Base-by-base conservation (phyloP, 2,797 vertebrate genomes). In the Rhyacichthys aspro region DNA sequence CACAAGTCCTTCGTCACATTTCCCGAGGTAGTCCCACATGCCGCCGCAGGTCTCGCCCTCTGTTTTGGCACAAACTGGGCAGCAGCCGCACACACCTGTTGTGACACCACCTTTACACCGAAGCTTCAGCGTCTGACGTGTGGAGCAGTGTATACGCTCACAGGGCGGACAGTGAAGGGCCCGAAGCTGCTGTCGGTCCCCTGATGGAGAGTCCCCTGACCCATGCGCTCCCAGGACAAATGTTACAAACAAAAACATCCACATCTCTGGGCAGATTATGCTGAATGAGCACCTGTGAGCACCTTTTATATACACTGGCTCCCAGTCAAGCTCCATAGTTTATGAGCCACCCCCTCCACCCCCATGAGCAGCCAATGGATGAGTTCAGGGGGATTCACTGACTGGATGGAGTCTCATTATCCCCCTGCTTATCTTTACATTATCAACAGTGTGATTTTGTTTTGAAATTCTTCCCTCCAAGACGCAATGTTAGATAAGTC, bases 31-130 rank as follows among this genome's bases (percentile, higher is more conserved):
- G 76, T 91, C 89, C 92, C 91, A 93, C 0, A 78, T 65, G 1
- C 91, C 92, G 6, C 91, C 92, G 3, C 91, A 93, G 76, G 48
- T 76, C 76, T 93, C 88, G 11, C 84, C 89, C 28, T 69, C 74
- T 0, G 55, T 72, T n/a, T 67, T 74, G 72, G 90, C 89, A 34
- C 91, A 92, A 0, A 76, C 78, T 0, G 89, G 88, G 71, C 92
- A 93, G 86, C 91, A 93, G 64, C 90, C 89, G 1, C 90, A 92
- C 12, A 92, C 59, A 0, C 89, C 91, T 0, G 89, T 93, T 2
- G 87, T 90, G 48, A 91, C 36, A 0, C 90, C 88, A 0, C 90
- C 90, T 49, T 74, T 82, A 60, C 91, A 93, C 76, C 82, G 86
- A 42, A 92, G 88, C 80, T 65, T 84, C 44, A 89, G 86, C 0